Evolutionary conservation across 2,888 invertebrate species (phyloP).

Genomic region (Lumbricus terrestris): DNA sequence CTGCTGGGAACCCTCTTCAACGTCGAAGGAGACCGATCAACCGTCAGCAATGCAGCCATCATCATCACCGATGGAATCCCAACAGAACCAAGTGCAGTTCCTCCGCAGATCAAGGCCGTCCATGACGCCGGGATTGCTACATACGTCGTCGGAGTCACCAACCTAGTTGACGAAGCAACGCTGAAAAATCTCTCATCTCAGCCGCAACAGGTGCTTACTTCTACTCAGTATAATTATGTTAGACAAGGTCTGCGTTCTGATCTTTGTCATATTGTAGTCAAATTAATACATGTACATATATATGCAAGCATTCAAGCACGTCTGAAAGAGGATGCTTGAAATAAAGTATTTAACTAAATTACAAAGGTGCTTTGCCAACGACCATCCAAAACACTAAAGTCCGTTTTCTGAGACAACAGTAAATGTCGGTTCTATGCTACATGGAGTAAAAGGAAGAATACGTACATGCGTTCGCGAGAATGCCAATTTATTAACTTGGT

Average conservation of each 20-base stretch:
- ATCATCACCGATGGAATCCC: conserved; percentile 11
- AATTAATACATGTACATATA: not conserved
- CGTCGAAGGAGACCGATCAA: conserved; percentile 12
- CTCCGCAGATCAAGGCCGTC: not conserved
- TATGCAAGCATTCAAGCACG: too few relatives aligned
- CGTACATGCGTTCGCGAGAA: too few relatives aligned
- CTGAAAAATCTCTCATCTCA: not conserved
- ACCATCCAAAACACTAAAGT: too few relatives aligned
- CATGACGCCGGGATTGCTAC: not conserved
- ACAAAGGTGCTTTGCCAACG: too few relatives aligned
- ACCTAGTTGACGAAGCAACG: not conserved
- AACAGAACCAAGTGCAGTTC: not conserved
- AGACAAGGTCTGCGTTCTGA: not conserved
- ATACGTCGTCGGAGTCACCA: not conserved
- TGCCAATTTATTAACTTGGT: too few relatives aligned
- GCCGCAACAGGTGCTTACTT: not conserved
- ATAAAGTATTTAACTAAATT: too few relatives aligned
- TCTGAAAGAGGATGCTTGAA: too few relatives aligned
- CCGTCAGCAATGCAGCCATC: conserved; percentile 11
- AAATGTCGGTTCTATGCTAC: too few relatives aligned
- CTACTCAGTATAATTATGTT: too few relatives aligned
- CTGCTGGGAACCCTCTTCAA: conserved; percentile 19
- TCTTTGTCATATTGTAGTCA: not conserved
- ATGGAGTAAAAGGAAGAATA: too few relatives aligned
- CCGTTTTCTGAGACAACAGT: too few relatives aligned